These are phyloP conservation scores for Doryteuthis pealeii DNA, from an alignment of 1,140 invertebrate species.

Conservation along the genomic window DNA sequence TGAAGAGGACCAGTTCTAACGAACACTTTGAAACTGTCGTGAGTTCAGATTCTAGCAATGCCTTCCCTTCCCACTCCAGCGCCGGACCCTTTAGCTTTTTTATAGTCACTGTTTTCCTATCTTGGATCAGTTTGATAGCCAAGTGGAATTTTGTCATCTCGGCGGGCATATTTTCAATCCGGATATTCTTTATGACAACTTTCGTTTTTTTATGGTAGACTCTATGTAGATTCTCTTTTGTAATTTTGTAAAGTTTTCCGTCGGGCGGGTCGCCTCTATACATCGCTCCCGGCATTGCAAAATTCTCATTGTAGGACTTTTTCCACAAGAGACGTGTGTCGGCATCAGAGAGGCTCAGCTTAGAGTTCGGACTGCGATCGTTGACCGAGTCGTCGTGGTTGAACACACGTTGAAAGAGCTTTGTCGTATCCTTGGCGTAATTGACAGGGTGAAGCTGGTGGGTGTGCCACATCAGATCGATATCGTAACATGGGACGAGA, in stretches of 20 bases:
- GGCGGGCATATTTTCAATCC: neutral
- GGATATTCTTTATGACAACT: neutral
- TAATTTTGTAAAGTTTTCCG: slow-evolving; percentile 38
- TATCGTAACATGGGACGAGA: slow-evolving; percentile 63
- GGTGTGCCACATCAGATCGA: slow-evolving; percentile 62
- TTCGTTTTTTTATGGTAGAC: slow-evolving; percentile 33
- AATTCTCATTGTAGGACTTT: slow-evolving; percentile 42
- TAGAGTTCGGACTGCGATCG: slow-evolving; percentile 57
- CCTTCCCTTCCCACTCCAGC: neutral
- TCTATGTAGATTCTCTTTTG: slow-evolving; percentile 26
- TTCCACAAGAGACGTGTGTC: slow-evolving; percentile 47
- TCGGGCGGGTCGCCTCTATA: slow-evolving; percentile 48
- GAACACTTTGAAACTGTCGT: neutral
- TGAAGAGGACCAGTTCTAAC: neutral
- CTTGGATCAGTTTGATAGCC: neutral
- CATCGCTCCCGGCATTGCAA: slow-evolving; percentile 53
- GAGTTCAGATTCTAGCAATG: neutral
- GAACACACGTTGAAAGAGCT: slow-evolving; percentile 55
- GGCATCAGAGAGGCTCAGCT: slow-evolving; percentile 44
- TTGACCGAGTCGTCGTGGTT: slow-evolving; percentile 62
- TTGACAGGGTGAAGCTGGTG: slow-evolving; percentile 60
- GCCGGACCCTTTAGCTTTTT: neutral
- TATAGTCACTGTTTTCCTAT: neutral
- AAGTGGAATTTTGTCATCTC: neutral
- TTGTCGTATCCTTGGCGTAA: slow-evolving; percentile 57